phyloP scores from a whole-genome alignment of 2,888 invertebrate species.

The Drosophila heteroneura region DNA sequence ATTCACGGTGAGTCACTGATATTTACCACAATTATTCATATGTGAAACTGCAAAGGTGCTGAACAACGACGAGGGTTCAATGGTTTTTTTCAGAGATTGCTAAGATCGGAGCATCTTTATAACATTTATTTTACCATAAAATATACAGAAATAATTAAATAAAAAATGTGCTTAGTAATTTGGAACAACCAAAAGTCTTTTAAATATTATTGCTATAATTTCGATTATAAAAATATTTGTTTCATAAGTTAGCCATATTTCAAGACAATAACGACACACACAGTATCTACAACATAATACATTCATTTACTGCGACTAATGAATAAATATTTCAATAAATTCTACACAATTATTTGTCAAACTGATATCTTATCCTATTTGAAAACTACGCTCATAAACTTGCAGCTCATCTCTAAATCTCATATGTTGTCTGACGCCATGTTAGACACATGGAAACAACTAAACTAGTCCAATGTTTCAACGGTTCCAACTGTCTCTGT shows the following conservation, averaged over 20 bases:
- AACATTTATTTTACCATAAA: too few relatives aligned
- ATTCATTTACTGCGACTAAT: background rate
- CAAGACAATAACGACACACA: background rate
- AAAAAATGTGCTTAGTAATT: too few relatives aligned
- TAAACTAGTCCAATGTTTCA: slow-evolving; percentile 66
- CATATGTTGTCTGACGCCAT: slow-evolving; percentile 55
- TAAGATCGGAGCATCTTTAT: background rate
- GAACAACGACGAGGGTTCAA: background rate
- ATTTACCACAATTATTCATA: background rate
- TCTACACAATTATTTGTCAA: slow-evolving; percentile 10
- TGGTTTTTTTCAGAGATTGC: background rate
- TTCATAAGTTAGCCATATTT: background rate
- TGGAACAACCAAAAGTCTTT: too few relatives aligned
- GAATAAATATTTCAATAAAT: background rate
- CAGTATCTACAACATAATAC: background rate
- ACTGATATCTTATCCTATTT: slow-evolving; percentile 20
- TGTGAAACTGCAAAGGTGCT: background rate
- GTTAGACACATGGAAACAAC: slow-evolving; percentile 67
- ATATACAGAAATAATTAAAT: too few relatives aligned
- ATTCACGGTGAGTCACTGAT: slow-evolving; percentile 15
- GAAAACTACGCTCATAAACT: slow-evolving; percentile 34
- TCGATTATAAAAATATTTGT: too few relatives aligned
- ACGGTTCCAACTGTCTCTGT: slow-evolving; percentile 45
- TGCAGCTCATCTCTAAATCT: slow-evolving; percentile 57
- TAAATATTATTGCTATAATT: too few relatives aligned